Evolutionary conservation across 2,888 invertebrate species (phyloP).

Genomic region (Dascillus cervinus): DNA sequence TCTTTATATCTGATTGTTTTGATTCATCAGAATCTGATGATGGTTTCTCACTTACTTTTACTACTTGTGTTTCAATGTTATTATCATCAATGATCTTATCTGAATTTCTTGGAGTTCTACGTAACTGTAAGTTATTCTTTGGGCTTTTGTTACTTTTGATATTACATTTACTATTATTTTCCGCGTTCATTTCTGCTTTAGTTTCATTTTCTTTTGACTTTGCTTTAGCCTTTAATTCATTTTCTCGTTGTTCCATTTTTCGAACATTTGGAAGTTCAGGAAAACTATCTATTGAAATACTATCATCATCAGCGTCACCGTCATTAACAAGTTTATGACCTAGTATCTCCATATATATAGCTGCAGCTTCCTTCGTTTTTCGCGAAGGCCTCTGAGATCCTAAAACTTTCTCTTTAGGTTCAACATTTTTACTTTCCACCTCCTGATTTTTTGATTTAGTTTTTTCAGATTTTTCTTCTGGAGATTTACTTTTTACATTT

Average conservation of each 20-base stretch:
- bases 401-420: conserved; percentile 3
- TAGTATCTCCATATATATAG: conserved; percentile 66
- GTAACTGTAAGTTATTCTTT: no score
- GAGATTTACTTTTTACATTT: neutral
- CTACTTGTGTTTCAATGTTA: no score
- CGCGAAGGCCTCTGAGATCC: conserved; percentile 48
- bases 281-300: conserved; percentile 57
- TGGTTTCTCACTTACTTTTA: no score
- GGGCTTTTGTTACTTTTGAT: no score
- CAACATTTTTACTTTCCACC: conserved; percentile 17
- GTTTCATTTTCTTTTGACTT: conserved; percentile 28
- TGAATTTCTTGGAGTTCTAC: no score
- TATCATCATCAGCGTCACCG: conserved; percentile 55
- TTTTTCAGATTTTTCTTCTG: neutral
- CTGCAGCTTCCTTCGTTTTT: conserved; percentile 69
- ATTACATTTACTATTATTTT: no score
- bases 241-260: conserved; percentile 53
- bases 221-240: conserved; percentile 48
- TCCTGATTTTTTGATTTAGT: conserved; percentile 18
- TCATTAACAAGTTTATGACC: conserved; percentile 60
- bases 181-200: no score
- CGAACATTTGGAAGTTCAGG: conserved; percentile 59
- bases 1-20: no score
- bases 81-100: no score
- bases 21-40: no score